A percentile compares a stretch with the other conserved stretches of the same genome.
Evolutionary conservation across 2,888 invertebrate species (phyloP).

Genomic region (Chrysina gloriosa): DNA sequence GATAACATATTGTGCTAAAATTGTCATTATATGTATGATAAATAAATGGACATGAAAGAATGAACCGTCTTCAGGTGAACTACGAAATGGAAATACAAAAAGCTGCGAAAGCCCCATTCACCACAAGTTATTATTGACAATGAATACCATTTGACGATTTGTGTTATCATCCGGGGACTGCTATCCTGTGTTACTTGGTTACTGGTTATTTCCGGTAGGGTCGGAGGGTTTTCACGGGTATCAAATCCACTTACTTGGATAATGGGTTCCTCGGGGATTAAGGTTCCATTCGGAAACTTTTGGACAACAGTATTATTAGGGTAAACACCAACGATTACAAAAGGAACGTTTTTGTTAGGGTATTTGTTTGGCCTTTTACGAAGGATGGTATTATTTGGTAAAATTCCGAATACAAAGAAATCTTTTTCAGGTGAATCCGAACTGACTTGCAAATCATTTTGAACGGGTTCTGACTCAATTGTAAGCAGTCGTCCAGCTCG

Average conservation of each 20-base stretch:
- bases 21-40: background rate
- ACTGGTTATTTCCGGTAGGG: constrained; percentile 73
- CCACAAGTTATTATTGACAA: constrained; percentile 56
- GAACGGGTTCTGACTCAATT: constrained; percentile 46
- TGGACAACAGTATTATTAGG: constrained; percentile 83
- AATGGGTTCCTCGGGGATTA: constrained; percentile 74
- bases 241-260: constrained; percentile 70
- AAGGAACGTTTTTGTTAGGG: constrained; percentile 77
- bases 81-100: constrained; percentile 38
- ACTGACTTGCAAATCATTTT: constrained; percentile 42
- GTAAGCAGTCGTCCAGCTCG: constrained; percentile 56
- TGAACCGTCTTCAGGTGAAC: constrained; percentile 42
- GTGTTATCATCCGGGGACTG: constrained; percentile 66
- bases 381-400: constrained; percentile 83
- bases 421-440: constrained; percentile 70
- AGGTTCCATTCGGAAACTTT: constrained; percentile 84
- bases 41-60: constrained; percentile 17
- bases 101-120: constrained; percentile 54
- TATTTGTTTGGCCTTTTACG: constrained; percentile 77
- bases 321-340: constrained; percentile 80
- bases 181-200: constrained; percentile 70
- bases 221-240: constrained; percentile 68
- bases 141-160: constrained; percentile 67
- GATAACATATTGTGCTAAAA: constrained; percentile 31
- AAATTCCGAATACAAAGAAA: constrained; percentile 80